These are phyloP conservation scores for Nasonia giraulti DNA, from an alignment of 1,140 invertebrate species.

Conservation along the genomic window DNA sequence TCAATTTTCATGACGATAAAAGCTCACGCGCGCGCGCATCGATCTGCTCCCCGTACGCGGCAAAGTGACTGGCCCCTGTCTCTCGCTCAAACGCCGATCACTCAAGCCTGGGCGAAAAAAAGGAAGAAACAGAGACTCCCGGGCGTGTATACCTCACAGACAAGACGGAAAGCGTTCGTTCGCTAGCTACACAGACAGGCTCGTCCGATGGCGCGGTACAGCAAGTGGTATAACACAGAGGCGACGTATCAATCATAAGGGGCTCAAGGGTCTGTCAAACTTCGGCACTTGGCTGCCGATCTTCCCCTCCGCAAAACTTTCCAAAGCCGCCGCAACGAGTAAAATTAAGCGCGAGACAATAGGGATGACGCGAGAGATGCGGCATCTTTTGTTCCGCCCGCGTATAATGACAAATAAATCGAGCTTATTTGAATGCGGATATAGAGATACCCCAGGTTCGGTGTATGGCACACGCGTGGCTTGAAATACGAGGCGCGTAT, in stretches of 20 bases:
- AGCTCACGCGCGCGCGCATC: background rate
- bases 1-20: conserved; percentile 11
- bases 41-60: background rate
- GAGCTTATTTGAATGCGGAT: conserved; percentile 7
- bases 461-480: background rate
- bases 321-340: background rate
- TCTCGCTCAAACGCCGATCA: conserved; percentile 11
- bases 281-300: conserved; percentile 26
- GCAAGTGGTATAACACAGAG: conserved; percentile 37
- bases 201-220: conserved; percentile 18
- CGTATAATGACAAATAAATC: conserved; percentile 23
- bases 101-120: background rate
- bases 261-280: conserved; percentile 58
- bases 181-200: background rate
- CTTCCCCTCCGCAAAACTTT: conserved; percentile 31
- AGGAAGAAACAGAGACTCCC: background rate
- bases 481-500: background rate
- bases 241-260: conserved; percentile 61
- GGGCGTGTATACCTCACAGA: background rate
- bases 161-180: background rate
- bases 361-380: background rate
- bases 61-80: background rate
- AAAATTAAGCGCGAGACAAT: conserved; percentile 6
- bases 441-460: background rate
- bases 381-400: background rate